Evolutionary conservation across 2,888 invertebrate species (phyloP), one percentile per base, ranked within the genome.

Genomic region (Seira ritae): DNA sequence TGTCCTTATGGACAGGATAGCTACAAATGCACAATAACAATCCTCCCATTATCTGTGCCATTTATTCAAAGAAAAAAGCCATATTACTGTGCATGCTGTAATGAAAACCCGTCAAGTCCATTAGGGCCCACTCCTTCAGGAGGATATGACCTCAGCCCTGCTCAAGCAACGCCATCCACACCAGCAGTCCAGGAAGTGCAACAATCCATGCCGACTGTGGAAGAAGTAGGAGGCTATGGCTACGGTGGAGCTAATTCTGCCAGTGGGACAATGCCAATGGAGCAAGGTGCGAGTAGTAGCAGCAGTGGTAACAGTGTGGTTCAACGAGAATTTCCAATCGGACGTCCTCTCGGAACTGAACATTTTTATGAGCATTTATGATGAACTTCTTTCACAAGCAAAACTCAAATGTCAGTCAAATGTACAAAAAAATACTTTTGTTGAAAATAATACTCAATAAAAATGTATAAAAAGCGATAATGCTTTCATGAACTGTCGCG

Each of bases 51-150:
- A 2, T 22, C 31, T 4, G 68, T 76, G n/a, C 76, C 76, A 20
- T 55, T 76, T 17, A 8, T 80, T 19, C 22, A 60, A 1, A 55
- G 74, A 31, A 69, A 24, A 20, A 80, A 80, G 10, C 67, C 80
- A 1, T 80, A 80, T 69, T 80, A 74, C 20, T 80, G 80, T 22
- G 60, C 80, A 22, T 80, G 80, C 15, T 73, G 74, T 8, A 68
- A 68, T 22, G 22, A 20, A 20, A 8, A 66, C 10, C 6, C 4
- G 19, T 8, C 8, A 20, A 19, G 6, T 8, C 17, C 10, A 20
- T 22, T 10, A 20, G 66, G 72, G 42, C 1, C 17, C 8, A 1
- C 10, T 12, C 15, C 19, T 6, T 4, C 42, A 8, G 22, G 42
- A 62, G 1, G 19, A 20, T 1, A 19, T 60, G 23, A 10, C 31